Evolutionary conservation across 30 jellyfish, hydroid and myxozoan genomes (phyloP), one percentile per base, ranked within the genome.

Genomic region (Sanderia malayensis): DNA sequence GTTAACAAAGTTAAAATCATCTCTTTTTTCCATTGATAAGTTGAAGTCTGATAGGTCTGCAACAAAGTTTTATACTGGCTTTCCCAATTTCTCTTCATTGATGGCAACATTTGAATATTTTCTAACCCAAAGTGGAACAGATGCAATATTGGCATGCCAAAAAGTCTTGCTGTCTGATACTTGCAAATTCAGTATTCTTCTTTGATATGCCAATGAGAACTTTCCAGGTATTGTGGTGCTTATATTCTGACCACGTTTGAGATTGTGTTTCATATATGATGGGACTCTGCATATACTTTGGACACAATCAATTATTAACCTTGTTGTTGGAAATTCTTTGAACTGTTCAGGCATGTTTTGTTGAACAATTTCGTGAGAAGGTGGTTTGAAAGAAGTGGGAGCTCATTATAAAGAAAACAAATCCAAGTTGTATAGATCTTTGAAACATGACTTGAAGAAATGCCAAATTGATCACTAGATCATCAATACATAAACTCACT

Each of bases 371-470:
- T 49, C 32, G 37, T 70, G 82, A 70, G 82, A 49, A n/a, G 76
- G 82, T 20, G 44, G 44, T 27, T 66, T 66, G 44, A 70, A 22
- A 70, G 31, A 19, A 27, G 49, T n/a, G 82, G 82, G 27, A 70
- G 82, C 44, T 70, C 75, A 70, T 70, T 0, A 27, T 20, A 29
- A n/a, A 70, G 44, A 70, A 70, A 44, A 37, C 41, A 18, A 44
- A 70, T 70, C 82, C 82, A 70, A 70, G 49, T 37, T 44, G 82
- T 37, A 49, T 34, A 70, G 1, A 45, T 47, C 44, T 70, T 63
- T 31, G 61, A 63, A 27, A 63, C 58, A 63, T 63, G 65, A 17
- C 63, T 22, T 13, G 76, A 17, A 15, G 61, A 63, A 63, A 63
- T 63, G 17, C 22, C 61, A 31, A 63, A 63, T 24, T 18, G 58